phyloP scores from a whole-genome alignment of 2,888 invertebrate species.

The Himalopsyche tibetana region DNA sequence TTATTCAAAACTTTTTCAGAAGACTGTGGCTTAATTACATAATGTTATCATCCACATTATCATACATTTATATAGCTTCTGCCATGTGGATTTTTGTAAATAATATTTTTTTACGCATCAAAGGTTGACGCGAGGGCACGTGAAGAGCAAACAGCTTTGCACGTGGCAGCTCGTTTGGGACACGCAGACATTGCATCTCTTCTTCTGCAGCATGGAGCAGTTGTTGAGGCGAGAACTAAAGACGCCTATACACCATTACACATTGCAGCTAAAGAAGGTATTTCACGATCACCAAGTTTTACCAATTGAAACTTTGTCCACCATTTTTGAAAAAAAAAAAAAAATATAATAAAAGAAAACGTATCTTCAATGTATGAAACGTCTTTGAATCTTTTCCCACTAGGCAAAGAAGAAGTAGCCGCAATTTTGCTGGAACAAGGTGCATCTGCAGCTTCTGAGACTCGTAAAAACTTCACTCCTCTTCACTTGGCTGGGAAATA shows the following conservation, averaged over 20 bases:
- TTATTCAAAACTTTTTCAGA: neutral
- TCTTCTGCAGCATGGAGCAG: constrained; percentile 94
- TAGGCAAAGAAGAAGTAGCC: constrained; percentile 91
- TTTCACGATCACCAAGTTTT: neutral
- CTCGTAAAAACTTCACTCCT: constrained; percentile 97
- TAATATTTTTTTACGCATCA: constrained; percentile 47
- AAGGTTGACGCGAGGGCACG: constrained; percentile 82
- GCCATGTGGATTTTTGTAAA: neutral
- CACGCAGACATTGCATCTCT: constrained; percentile 97
- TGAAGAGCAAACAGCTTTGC: constrained; percentile 97
- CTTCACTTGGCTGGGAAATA: constrained; percentile 98
- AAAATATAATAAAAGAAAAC: too few species aligned
- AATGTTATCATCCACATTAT: neutral
- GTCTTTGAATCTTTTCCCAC: neutral
- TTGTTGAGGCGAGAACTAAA: constrained; percentile 92
- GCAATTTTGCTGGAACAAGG: constrained; percentile 93
- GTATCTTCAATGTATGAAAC: neutral
- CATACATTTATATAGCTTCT: constrained; percentile 11
- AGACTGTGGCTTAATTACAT: neutral
- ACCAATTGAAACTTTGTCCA: neutral
- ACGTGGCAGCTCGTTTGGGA: constrained; percentile 96
- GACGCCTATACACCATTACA: constrained; percentile 97
- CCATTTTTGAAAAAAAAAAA: too few species aligned
- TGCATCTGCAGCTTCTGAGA: constrained; percentile 92
- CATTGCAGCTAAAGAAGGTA: constrained; percentile 97